These are phyloP conservation scores for Phengaris arion DNA, from an alignment of 2,888 invertebrate species.

Conservation along the genomic window DNA sequence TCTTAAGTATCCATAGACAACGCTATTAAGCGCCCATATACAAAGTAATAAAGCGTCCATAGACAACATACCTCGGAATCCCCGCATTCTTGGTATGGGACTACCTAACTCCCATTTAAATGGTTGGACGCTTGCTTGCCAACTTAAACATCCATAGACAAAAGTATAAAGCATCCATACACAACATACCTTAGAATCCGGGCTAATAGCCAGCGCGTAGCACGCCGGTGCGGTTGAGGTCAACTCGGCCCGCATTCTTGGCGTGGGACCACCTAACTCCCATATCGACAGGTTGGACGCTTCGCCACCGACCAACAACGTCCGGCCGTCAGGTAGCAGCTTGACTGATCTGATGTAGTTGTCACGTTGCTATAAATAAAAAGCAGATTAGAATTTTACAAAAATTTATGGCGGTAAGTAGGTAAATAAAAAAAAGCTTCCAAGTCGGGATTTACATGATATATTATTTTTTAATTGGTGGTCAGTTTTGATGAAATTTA, in stretches of 20 bases:
- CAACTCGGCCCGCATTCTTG: slow-evolving; percentile 94
- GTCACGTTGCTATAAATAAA: slow-evolving; percentile 87
- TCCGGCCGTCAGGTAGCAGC: slow-evolving; percentile 94
- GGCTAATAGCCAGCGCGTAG: slow-evolving; percentile 97
- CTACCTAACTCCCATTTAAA: slow-evolving; percentile 94
- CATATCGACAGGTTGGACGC: slow-evolving; percentile 96
- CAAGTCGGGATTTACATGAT: too few species aligned
- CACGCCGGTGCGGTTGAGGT: slow-evolving; percentile 97
- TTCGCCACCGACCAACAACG: slow-evolving; percentile 98
- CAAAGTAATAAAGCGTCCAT: not conserved
- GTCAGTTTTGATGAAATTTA: too few species aligned
- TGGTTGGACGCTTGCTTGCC: slow-evolving; percentile 98
- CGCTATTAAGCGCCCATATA: not conserved
- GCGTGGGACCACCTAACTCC: slow-evolving; percentile 95
- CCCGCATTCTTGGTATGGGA: slow-evolving; percentile 93
- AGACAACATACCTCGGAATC: slow-evolving; percentile 88
- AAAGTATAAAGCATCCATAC: not conserved
- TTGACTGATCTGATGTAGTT: slow-evolving; percentile 96
- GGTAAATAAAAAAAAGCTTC: too few species aligned
- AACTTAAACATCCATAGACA: slow-evolving; percentile 89
- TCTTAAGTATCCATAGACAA: too few species aligned
- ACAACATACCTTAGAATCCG: slow-evolving; percentile 90
- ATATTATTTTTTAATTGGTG: too few species aligned
- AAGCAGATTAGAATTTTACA: not conserved
- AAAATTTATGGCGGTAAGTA: too few species aligned